phyloP scores from a whole-genome alignment of 2,797 vertebrate genomes.

The Peromyscus melanophrys region DNA sequence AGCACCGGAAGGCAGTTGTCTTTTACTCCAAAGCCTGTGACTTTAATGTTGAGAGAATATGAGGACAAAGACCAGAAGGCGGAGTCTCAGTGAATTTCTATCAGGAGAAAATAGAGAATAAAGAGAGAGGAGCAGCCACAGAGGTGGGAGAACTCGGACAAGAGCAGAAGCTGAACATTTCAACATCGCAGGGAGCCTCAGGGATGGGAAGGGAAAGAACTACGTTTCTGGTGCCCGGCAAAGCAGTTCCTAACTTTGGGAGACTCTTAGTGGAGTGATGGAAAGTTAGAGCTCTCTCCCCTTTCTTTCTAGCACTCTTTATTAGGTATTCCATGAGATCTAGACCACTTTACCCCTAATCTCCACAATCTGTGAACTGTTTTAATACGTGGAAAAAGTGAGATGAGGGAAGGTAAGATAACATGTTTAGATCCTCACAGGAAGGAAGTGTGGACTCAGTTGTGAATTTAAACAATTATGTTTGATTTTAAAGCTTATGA shows the following conservation, averaged over 20 bases:
- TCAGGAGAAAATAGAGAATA: background rate
- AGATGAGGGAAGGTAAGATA: background rate
- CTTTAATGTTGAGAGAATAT: background rate
- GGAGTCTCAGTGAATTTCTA: background rate
- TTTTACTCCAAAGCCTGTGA: background rate
- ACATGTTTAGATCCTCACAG: background rate
- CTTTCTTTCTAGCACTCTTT: background rate
- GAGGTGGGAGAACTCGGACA: background rate
- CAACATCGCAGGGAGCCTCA: background rate
- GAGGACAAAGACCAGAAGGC: background rate
- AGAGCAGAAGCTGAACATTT: background rate
- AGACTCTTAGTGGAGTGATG: background rate
- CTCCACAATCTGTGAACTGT: background rate
- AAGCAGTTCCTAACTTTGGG: background rate
- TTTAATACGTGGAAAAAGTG: constrained; percentile 4
- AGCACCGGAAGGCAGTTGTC: background rate
- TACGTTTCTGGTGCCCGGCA: background rate
- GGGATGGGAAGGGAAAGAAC: background rate
- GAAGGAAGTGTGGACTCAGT: background rate
- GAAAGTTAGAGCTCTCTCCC: background rate
- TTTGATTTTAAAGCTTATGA: background rate
- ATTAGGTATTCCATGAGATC: background rate
- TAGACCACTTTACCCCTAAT: constrained; percentile 7
- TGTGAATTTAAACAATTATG: background rate
- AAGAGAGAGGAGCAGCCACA: background rate